Percentiles rank a stretch among this genome's conserved stretches.
Conservation (phyloP, 2,888 invertebrate species). For the Eristalis intricaria region DNA sequence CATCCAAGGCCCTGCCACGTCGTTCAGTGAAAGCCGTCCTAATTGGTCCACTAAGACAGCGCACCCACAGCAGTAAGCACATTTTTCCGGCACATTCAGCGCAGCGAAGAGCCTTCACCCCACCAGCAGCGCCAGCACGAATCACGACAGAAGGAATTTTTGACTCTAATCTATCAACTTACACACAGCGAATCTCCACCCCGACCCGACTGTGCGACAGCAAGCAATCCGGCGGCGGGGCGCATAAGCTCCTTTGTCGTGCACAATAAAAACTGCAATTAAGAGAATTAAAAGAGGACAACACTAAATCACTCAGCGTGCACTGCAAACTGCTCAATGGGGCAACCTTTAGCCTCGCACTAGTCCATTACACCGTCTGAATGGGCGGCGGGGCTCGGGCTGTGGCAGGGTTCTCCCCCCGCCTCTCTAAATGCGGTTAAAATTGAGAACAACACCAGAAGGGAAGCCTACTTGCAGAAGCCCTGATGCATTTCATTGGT, state of each 20-base stretch:
- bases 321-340: slow-evolving; percentile 56
- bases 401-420: slow-evolving; percentile 20
- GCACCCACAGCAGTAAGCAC: not conserved
- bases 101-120: slow-evolving; percentile 28
- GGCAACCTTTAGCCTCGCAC: slow-evolving; percentile 61
- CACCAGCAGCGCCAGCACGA: not conserved
- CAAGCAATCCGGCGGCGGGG: not conserved
- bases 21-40: no score
- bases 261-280: slow-evolving; percentile 51
- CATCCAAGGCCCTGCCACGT: no score
- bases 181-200: slow-evolving; percentile 7
- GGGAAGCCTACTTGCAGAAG: slow-evolving; percentile 68
- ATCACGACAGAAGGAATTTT: slow-evolving; percentile 30
- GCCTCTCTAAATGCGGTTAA: slow-evolving; percentile 63
- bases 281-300: slow-evolving; percentile 68
- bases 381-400: not conserved
- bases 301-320: slow-evolving; percentile 69
- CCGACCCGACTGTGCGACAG: not conserved
- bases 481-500: slow-evolving; percentile 71
- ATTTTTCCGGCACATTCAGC: not conserved
- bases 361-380: slow-evolving; percentile 25
- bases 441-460: slow-evolving; percentile 58
- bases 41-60: no score
- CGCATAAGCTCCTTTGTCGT: not conserved
- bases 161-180: slow-evolving; percentile 37